Evolutionary conservation across 2,888 invertebrate genomes (phyloP), one percentile per base, ranked within the genome.

Genomic region (Dorcus parallelipipedus): DNA sequence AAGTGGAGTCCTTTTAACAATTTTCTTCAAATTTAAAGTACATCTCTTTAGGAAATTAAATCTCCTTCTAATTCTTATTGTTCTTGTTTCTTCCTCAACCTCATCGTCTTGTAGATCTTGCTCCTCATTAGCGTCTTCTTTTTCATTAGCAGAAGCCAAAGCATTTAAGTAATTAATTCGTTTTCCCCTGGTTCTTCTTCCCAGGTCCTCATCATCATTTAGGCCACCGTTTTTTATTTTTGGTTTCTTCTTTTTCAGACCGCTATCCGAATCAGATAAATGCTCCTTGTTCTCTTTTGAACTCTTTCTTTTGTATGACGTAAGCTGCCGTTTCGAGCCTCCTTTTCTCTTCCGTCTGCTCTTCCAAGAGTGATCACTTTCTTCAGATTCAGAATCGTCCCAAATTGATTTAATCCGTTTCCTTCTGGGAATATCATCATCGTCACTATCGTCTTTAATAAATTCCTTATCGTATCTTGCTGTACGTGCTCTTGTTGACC

Each of bases 111-210:
- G 64, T 1, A 78, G 75, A 4, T 78, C 78, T 8, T 77, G 78
- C 14, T 76, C 82, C 68, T 73, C 82, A 73, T 77, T 82, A 59
- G 77, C 80, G 54, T 76, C 79, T 63, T 82, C 81, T 74, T 87
- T 90, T 71, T 87, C 91, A 50, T 87, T 88, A 73, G 90, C 90
- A 0, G 89, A 87, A 62, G 87, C 67, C 42, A 61, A 52, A 43
- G 56, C 85, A 77, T 91, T 92, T 3, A 89, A 86, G 70, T 92
- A 92, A 74, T 88, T 87, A 61, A 89, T 88, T 76, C 88, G 87
- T 67, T 84, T 83, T 62, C 89, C 90, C 5, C 91, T 77, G 0
- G 91, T 91, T 64, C 89, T 80, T 69, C 89, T 82, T 52, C 85
- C 82, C 58, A 85, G 81, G 42, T 83, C 82, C 78, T 84, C 83